Evolutionary conservation across 1,140 invertebrate species (phyloP), one percentile per base, ranked within the genome.

Genomic region (Trachelipus rathkii): DNA sequence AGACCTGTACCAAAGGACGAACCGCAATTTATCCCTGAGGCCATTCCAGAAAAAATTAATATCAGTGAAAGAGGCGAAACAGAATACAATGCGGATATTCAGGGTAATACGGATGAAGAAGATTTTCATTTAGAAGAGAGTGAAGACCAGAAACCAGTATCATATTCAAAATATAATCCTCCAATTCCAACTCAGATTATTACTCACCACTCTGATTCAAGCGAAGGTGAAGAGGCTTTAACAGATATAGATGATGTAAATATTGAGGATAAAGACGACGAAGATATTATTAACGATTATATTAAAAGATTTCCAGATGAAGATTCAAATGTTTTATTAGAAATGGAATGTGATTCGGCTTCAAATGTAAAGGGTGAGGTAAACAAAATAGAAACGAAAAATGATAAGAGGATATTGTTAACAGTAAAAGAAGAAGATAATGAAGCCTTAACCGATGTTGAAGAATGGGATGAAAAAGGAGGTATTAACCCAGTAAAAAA

Each of bases 241-340:
- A 88, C 88, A 21, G 88, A 89, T 83, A 83, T 85, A 24, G 88
- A 89, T 82, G 87, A 88, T 78, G 81, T 89, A 74, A 84, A 85
- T 44, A 75, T 88, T 0, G 87, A 85, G 80, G 87, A 88, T 77
- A 82, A 79, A 76, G 85, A 84, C 10, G 11, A 72, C 19, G 73
- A 46, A 70, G 13, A 15, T 74, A 79, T 77, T 23, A 53, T 45
- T 15, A 73, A 50, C 44, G 60, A 70, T 21, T 15, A 15, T 10
- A 10, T 33, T 13, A 1, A 33, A 13, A 70, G 24, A 13, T 11
- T 23, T 3, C 68, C 68, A 10, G 21, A n/a, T 11, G 68, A 70
- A 23, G 68, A 70, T 24, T 11, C 68, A 11, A 21, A 21, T 21
- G 10, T 33, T 24, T 21, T 70, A 15, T 13, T 33, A 46, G 78